Evolutionary conservation across 2,888 invertebrate genomes (phyloP).

Genomic region (Aromia moschata): DNA sequence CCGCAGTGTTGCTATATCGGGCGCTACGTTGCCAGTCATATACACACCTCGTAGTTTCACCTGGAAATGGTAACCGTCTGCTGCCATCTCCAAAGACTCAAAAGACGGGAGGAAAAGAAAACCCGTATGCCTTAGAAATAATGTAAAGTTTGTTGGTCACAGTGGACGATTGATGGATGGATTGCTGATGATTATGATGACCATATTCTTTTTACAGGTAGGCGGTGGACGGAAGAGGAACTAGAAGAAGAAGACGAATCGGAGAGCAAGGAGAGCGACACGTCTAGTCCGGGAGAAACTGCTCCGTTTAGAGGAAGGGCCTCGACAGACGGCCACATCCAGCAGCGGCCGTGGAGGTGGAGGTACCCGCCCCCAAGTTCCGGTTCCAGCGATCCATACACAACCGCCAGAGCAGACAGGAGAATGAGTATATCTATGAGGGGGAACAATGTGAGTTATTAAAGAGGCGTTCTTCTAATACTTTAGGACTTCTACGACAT

Average conservation of each 20-base stretch:
- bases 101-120: too few species aligned
- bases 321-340: constrained; percentile 75
- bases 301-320: constrained; percentile 77
- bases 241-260: constrained; percentile 67
- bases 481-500: background rate
- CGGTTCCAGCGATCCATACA: constrained; percentile 51
- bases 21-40: too few species aligned
- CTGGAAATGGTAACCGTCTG: too few species aligned
- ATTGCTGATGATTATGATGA: too few species aligned
- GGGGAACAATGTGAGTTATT: constrained; percentile 69
- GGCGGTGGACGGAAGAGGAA: constrained; percentile 72
- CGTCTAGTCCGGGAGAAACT: constrained; percentile 56
- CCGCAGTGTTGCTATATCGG: too few species aligned
- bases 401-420: constrained; percentile 67
- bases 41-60: too few species aligned
- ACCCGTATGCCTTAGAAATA: too few species aligned
- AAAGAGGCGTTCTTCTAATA: constrained; percentile 8
- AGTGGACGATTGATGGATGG: too few species aligned
- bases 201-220: too few species aligned
- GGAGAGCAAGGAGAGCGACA: constrained; percentile 47
- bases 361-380: constrained; percentile 66
- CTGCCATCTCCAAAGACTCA: too few species aligned
- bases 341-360: constrained; percentile 70
- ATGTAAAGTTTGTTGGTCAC: too few species aligned
- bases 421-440: constrained; percentile 83